Conservation (phyloP, 2,888 invertebrate genomes). For the Drosophila percnosoma region DNA sequence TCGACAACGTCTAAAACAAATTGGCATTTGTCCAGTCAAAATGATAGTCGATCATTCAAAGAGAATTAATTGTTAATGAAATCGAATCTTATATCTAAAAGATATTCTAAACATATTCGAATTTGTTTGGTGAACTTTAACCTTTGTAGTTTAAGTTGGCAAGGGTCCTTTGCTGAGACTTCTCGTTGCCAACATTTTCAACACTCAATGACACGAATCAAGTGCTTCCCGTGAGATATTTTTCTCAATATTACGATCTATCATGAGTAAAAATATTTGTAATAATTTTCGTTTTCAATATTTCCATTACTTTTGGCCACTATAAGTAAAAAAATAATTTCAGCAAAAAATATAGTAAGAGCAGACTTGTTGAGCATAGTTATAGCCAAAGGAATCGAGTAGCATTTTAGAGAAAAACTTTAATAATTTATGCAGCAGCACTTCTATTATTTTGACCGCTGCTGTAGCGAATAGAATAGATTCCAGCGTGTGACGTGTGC, state of each 20-base stretch:
- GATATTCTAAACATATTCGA: neutral
- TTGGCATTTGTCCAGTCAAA: neutral
- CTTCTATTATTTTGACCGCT: neutral
- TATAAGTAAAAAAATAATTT: neutral
- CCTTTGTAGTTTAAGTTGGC: neutral
- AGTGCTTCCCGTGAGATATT: neutral
- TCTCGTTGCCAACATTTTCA: neutral
- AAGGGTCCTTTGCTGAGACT: neutral
- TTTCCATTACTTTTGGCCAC: neutral
- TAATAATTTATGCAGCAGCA: neutral
- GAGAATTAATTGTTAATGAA: neutral
- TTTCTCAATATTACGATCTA: neutral
- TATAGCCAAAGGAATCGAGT: neutral
- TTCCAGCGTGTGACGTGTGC: constrained; percentile 21
- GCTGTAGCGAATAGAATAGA: neutral
- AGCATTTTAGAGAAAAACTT: neutral
- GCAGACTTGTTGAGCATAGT: neutral
- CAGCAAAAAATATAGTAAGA: neutral
- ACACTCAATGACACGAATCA: neutral
- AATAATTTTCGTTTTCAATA: neutral
- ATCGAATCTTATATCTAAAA: neutral
- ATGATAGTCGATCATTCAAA: neutral
- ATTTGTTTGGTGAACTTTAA: neutral
- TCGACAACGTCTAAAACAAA: neutral
- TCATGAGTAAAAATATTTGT: neutral